Conservation (phyloP, 2,888 invertebrate species). For the Cryptops parisi region DNA sequence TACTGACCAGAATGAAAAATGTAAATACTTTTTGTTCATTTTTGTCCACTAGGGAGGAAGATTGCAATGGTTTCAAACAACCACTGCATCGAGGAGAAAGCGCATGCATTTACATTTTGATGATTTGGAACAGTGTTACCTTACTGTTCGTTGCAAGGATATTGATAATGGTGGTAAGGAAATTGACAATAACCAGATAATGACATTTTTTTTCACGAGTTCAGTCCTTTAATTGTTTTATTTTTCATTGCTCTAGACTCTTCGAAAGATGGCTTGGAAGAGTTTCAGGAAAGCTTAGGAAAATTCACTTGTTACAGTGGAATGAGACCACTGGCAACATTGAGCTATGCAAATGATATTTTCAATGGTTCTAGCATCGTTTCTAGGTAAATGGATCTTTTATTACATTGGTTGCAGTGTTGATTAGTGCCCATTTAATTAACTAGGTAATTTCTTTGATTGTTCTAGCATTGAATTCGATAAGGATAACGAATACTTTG, state of each 20-base stretch:
- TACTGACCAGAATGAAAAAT: not conserved
- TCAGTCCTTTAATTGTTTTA: too few species aligned
- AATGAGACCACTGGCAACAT: conserved; percentile 63
- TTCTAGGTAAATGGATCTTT: conserved; percentile 37
- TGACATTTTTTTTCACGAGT: too few species aligned
- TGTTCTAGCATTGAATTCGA: conserved; percentile 86
- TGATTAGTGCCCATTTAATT: not conserved
- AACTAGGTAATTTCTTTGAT: not conserved
- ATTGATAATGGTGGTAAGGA: conserved; percentile 33
- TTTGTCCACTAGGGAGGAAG: conserved; percentile 24
- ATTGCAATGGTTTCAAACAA: conserved; percentile 28
- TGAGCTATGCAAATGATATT: conserved; percentile 79
- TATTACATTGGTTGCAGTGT: not conserved
- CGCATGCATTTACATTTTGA: conserved; percentile 75
- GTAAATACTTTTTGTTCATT: not conserved
- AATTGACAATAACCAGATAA: not conserved
- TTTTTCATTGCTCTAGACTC: too few species aligned
- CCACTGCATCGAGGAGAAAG: conserved; percentile 51
- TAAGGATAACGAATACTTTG: conserved; percentile 88
- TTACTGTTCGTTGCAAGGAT: conserved; percentile 58
- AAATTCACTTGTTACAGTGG: conserved; percentile 69
- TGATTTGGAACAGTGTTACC: conserved; percentile 76
- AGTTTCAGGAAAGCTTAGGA: conserved; percentile 69
- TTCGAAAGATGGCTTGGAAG: conserved; percentile 28
- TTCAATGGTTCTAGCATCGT: conserved; percentile 46